These are phyloP conservation scores for Scomberomorus guttatus DNA, from an alignment of 2,797 vertebrate genomes.

Conservation along the genomic window DNA sequence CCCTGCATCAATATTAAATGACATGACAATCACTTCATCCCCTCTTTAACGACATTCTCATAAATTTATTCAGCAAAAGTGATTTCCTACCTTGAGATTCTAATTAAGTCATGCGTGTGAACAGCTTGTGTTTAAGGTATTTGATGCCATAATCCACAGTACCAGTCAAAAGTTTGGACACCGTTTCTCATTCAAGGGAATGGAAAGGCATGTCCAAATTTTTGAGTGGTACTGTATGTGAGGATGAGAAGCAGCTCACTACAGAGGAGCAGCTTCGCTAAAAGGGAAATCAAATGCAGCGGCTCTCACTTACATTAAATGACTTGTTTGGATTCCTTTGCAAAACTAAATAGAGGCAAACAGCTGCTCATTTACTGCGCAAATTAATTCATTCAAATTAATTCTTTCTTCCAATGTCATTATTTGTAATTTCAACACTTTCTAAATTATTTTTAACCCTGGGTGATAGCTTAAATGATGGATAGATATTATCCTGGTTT, in stretches of 20 bases:
- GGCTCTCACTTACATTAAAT: constrained; percentile 53
- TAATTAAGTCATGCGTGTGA: constrained; percentile 22
- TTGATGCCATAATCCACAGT: constrained; percentile 38
- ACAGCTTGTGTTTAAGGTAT: constrained; percentile 50
- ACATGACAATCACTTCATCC: constrained; percentile 23
- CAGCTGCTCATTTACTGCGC: constrained; percentile 37
- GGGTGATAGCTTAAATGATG: constrained; percentile 36
- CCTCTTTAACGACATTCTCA: constrained; percentile 26
- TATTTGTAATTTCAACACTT: constrained; percentile 38
- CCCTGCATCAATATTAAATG: constrained; percentile 45
- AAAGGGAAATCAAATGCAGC: constrained; percentile 55
- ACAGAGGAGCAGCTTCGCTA: constrained; percentile 20
- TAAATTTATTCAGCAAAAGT: constrained; percentile 34
- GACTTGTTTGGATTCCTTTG: constrained; percentile 43
- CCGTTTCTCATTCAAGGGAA: neutral
- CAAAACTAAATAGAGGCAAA: constrained; percentile 61
- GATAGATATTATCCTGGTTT: constrained; percentile 11
- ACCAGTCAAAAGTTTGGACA: neutral
- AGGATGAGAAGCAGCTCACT: constrained; percentile 30
- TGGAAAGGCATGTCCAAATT: too few species aligned
- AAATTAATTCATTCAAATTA: constrained; percentile 31
- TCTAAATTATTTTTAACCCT: neutral
- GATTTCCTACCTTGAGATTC: constrained; percentile 30
- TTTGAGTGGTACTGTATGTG: neutral
- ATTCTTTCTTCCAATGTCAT: constrained; percentile 30